Evolutionary conservation across 2,888 invertebrate species (phyloP).

Genomic region (Labia minor): DNA sequence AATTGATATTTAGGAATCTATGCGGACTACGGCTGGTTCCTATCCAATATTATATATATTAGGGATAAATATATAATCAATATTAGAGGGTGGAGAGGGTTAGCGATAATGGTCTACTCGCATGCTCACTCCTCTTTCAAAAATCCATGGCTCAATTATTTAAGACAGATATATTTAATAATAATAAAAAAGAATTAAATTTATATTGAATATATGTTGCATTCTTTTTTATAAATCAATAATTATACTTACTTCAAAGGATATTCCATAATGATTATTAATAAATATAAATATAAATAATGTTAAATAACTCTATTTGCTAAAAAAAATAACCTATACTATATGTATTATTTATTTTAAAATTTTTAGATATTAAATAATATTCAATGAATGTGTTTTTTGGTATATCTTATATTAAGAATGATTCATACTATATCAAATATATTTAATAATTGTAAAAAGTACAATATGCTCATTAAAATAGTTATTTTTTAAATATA

Average conservation of each 20-base stretch:
- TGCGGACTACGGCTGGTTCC: not conserved
- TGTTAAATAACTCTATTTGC: slow-evolving; percentile 1
- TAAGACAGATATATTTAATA: not conserved
- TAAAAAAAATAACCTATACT: not conserved
- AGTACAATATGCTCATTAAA: no score
- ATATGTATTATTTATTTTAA: not conserved
- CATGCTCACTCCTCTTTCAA: not conserved
- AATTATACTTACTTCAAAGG: not conserved
- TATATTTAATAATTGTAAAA: no score
- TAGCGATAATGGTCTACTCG: no score
- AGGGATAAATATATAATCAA: no score
- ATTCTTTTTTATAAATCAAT: not conserved
- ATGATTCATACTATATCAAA: no score
- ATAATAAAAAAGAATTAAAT: not conserved
- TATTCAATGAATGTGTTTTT: no score
- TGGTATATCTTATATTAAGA: no score
- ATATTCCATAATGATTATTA: slow-evolving; percentile 1
- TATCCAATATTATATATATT: not conserved
- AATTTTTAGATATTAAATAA: no score
- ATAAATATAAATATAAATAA: not conserved
- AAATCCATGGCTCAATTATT: not conserved
- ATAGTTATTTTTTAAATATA: not conserved
- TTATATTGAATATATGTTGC: not conserved
- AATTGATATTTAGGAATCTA: no score
- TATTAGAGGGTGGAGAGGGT: not conserved